Evolutionary conservation across 2,113 vertebrate species (phyloP), one percentile per base, ranked within the genome.

Genomic region (Corydoras maculifer): DNA sequence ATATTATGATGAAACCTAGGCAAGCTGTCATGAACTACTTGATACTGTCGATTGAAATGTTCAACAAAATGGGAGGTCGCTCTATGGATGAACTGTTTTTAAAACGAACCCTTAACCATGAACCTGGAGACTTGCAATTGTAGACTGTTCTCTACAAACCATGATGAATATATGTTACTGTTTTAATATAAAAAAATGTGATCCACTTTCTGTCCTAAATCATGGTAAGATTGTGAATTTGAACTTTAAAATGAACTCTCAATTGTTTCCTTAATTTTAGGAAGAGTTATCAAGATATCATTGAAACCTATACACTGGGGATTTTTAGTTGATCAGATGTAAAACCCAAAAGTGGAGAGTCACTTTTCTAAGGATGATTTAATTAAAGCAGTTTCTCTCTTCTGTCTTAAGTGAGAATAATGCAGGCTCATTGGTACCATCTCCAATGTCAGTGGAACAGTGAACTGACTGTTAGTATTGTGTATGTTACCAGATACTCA

Each of bases 401-500:
- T 43, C 35, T 8, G 35, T 43, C 35, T 43, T 43, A 43, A 43
- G 35, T 43, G 35, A 43, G 35, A 43, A 43, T 43, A 43, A 43
- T 43, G 35, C 35, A 5, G 35, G 35, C 35, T 43, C 35, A 43
- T 43, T 43, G 35, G 50, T 11, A 51, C 68, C 62, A 72, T n/a
- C 15, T 64, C 6, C 53, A 32, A 54, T 54, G 54, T 65, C 57
- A 32, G 63, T 18, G 18, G 3, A 63, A 30, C 60, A 50, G 35
- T n/a, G 13, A n/a, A n/a, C 10, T 31, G 54, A 48, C 48, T 61
- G 32, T 62, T 53, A 25, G 54, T 54, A 65, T 77, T 81, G 79
- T 84, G 75, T 84, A 75, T 80, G 76, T 79, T 84, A 77, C 81
- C 82, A 84, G 84, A 83, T 85, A 84, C 84, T 82, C 85, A 80